phyloP scores from a whole-genome alignment of 2,113 vertebrate species.

The Smithornis capensis region DNA sequence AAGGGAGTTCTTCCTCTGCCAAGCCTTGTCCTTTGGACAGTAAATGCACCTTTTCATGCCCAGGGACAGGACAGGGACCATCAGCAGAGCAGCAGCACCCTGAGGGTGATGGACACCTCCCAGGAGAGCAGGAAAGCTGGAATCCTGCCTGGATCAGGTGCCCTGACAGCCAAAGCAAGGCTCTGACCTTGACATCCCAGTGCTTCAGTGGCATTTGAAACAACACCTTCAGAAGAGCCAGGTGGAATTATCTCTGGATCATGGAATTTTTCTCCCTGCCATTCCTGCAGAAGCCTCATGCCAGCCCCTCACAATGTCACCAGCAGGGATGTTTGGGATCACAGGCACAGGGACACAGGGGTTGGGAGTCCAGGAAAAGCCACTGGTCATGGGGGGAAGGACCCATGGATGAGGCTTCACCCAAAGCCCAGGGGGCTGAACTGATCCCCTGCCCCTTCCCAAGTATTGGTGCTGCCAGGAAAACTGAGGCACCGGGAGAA shows the following conservation, averaged over 20 bases:
- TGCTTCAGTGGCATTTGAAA: not conserved
- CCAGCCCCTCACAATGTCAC: not conserved
- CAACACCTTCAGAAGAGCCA: not conserved
- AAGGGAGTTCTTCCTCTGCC: not conserved
- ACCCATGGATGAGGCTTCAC: not conserved
- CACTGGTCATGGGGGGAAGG: not conserved
- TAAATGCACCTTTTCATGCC: not conserved
- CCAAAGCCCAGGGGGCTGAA: fast-evolving
- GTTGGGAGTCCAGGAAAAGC: not conserved
- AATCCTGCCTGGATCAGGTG: not conserved
- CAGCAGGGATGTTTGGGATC: not conserved
- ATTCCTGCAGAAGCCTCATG: not conserved
- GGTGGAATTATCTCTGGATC: not conserved
- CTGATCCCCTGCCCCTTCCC: not conserved
- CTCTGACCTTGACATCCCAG: not conserved
- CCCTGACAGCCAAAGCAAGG: not conserved
- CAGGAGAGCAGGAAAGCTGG: not conserved
- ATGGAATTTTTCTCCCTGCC: not conserved
- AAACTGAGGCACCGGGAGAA: not conserved
- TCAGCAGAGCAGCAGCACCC: not conserved
- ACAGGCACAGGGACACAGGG: fast-evolving
- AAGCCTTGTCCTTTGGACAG: not conserved
- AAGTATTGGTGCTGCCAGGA: fast-evolving
- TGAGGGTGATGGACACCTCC: not conserved
- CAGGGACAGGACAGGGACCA: not conserved